phyloP scores from a whole-genome alignment of 2,797 vertebrate species.

The Streptopelia turtur region DNA sequence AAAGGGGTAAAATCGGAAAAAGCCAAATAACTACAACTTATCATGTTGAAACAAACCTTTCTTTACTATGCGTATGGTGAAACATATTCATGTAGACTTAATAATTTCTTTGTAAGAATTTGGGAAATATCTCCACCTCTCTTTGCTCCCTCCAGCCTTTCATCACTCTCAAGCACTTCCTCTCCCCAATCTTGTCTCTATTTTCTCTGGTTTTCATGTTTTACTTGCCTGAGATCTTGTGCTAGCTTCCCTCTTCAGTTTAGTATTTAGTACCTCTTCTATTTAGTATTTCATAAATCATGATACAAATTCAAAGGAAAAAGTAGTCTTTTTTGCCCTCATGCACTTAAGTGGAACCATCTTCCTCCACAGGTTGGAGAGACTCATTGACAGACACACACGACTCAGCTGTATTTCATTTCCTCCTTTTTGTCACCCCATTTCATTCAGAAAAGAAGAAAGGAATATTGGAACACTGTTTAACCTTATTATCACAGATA shows the following conservation, averaged over 20 bases:
- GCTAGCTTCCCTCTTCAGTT: not conserved
- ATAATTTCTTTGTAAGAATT: not conserved
- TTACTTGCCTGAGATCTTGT: not conserved
- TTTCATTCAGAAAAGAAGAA: not conserved
- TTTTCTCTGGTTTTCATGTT: not conserved
- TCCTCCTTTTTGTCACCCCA: not conserved
- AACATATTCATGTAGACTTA: not conserved
- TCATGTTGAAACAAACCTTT: not conserved
- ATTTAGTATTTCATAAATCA: not conserved
- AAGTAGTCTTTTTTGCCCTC: not conserved
- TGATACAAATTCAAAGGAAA: not conserved
- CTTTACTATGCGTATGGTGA: not conserved
- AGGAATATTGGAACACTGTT: not conserved
- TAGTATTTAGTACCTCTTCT: not conserved
- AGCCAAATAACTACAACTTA: not conserved
- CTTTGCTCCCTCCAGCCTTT: not conserved
- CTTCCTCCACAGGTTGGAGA: not conserved
- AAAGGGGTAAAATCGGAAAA: not conserved
- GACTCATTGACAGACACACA: not conserved
- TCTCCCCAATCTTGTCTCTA: not conserved
- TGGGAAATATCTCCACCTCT: not conserved
- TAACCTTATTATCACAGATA: not conserved
- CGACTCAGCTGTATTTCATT: not conserved
- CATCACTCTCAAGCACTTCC: not conserved
- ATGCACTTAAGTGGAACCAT: not conserved